Base-by-base conservation (phyloP, 2,888 invertebrate species). In the Cyclophora albipunctata region DNA sequence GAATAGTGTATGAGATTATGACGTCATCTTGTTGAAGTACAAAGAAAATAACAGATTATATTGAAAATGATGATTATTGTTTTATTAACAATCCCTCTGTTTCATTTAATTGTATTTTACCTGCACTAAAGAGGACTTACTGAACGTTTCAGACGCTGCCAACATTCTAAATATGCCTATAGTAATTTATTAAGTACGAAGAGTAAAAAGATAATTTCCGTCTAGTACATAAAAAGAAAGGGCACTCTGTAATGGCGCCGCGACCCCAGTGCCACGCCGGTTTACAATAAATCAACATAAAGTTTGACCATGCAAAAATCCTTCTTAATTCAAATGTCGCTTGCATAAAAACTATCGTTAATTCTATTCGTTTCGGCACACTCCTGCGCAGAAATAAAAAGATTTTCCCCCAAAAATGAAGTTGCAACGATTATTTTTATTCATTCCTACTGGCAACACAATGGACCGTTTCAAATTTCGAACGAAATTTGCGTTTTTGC, bases 401-500 rank as follows among this genome's bases (percentile, higher is more conserved):
- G 65, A 42, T 47, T 52, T 57, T 58, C 70, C 83, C 86, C 84
- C 81, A 80, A 84, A 85, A 83, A 79, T 73, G 60, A 67, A 80
- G 67, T 75, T 71, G 62, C 66, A 73, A 69, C 80, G 74, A 86
- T 85, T 84, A 87, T 86, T 87, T 86, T 86, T 84, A 84, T 84
- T 73, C 84, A 78, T 79, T 73, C 75, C 59, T 62, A 62, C 69
- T 67, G 63, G 64, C 62, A 67, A 74, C 60, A 82, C 87, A 88
- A 88, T 80, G 69, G 78, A 78, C 69, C 88, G 88, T 87, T 88
- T 88, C 88, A 86, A 88, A 88, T 87, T 87, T 87, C 88, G 75
- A 76, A 61, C 78, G 76, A 85, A 88, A 87, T 87, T 88, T 87
- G 87, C 86, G 87, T 87, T 88, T 88, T 87, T 87, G 87, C 88